These are phyloP conservation scores for Etheostoma perlongum DNA, from an alignment of 2,797 vertebrate genomes.

Conservation along the genomic window DNA sequence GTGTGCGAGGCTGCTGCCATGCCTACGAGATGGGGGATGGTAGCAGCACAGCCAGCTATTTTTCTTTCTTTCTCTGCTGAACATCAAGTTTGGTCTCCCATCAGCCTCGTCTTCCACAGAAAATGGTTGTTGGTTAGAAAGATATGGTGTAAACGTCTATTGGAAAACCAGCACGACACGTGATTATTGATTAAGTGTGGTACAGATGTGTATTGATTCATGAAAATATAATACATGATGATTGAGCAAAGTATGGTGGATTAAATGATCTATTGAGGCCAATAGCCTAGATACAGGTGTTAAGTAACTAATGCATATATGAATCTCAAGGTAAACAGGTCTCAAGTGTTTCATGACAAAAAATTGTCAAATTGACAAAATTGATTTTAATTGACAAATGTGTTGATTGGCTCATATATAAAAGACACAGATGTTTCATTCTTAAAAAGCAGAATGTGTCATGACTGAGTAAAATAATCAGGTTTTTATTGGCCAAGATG, in stretches of 20 bases:
- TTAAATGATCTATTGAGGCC: background rate
- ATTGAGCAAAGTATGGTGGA: slow-evolving; percentile 8
- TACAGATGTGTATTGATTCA: slow-evolving; percentile 41
- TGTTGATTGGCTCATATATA: background rate
- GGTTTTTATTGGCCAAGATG: background rate
- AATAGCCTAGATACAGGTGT: background rate
- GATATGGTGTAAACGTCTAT: slow-evolving; percentile 22
- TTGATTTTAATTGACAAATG: slow-evolving; percentile 24
- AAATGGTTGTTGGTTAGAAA: slow-evolving; percentile 50
- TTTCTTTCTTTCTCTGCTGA: slow-evolving; percentile 82
- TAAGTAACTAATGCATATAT: background rate
- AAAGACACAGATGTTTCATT: slow-evolving; percentile 16
- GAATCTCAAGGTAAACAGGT: background rate
- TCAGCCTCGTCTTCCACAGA: slow-evolving; percentile 66
- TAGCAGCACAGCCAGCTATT: slow-evolving; percentile 80
- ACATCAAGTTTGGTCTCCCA: slow-evolving; percentile 81
- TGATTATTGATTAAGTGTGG: slow-evolving; percentile 36
- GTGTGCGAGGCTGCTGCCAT: slow-evolving; percentile 78
- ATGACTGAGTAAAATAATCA: slow-evolving; percentile 6
- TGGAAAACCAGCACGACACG: slow-evolving; percentile 14
- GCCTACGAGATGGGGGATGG: slow-evolving; percentile 81
- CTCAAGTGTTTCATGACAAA: background rate
- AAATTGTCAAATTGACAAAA: background rate
- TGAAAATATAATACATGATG: slow-evolving; percentile 19
- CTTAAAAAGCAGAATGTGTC: slow-evolving; percentile 25